Evolutionary conservation across 2,797 vertebrate species (phyloP).

Genomic region (Acropternis orthonyx): DNA sequence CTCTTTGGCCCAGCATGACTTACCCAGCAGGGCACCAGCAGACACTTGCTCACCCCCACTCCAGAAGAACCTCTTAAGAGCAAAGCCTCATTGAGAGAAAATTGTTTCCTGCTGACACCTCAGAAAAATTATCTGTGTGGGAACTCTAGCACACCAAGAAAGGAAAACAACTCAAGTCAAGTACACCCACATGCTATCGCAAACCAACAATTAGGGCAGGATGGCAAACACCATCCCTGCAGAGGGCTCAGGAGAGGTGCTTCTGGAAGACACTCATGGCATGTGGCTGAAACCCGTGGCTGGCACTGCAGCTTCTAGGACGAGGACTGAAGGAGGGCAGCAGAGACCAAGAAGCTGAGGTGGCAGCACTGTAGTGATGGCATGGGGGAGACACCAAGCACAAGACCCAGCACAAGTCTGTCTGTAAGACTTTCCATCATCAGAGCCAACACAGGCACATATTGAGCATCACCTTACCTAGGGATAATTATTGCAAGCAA

Average conservation of each 20-base stretch:
- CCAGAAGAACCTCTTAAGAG: neutral
- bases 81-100: neutral
- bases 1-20: neutral
- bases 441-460: neutral
- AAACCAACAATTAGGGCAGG: neutral
- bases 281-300: accelerated
- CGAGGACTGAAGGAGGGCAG: neutral
- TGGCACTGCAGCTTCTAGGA: neutral
- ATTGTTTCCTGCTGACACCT: neutral
- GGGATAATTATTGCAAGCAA: neutral
- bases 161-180: neutral
- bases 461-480: neutral
- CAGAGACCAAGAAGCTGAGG: neutral
- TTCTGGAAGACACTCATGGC: neutral
- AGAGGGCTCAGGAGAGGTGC: neutral
- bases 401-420: accelerated
- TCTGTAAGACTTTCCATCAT: neutral
- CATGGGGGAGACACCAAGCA: accelerated
- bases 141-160: neutral
- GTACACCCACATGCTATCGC: accelerated
- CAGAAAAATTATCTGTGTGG: neutral
- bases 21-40: neutral
- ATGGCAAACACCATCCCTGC: neutral
- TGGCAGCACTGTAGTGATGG: accelerated
- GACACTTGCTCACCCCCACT: neutral